phyloP scores from a whole-genome alignment of 2,113 vertebrate species.

The Mormyrus iriodes region DNA sequence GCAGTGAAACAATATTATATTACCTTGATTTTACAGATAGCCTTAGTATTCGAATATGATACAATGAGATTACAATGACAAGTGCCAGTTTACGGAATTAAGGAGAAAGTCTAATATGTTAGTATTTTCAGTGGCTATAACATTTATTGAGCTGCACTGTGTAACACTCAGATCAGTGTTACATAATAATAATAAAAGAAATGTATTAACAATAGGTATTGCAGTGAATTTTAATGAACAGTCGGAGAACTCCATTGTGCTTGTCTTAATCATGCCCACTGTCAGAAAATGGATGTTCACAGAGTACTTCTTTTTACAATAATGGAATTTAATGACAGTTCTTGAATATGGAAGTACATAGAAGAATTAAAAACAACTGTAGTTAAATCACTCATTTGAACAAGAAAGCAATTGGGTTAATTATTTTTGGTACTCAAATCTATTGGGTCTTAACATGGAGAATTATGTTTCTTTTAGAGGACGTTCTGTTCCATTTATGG shows the following conservation, averaged over 20 bases:
- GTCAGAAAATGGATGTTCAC: background rate
- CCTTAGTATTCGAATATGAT: background rate
- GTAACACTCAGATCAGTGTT: background rate
- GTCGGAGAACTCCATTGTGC: background rate
- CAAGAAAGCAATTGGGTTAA: background rate
- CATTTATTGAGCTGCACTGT: conserved; percentile 8
- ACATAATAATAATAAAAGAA: background rate
- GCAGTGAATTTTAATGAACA: background rate
- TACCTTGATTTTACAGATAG: background rate
- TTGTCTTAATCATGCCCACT: background rate
- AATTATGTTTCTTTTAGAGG: background rate
- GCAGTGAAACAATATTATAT: background rate
- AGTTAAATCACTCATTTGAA: background rate
- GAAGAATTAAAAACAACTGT: background rate
- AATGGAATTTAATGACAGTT: background rate
- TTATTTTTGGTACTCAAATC: background rate
- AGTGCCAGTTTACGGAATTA: background rate
- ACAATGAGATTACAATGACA: background rate
- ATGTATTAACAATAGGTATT: background rate
- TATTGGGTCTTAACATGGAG: background rate
- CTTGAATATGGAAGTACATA: background rate
- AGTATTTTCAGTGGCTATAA: background rate
- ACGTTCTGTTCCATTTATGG: background rate
- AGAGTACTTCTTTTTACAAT: background rate
- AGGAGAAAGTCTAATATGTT: background rate